Conservation (phyloP, 2,888 invertebrate species). For the Ormyrus rosae region DNA sequence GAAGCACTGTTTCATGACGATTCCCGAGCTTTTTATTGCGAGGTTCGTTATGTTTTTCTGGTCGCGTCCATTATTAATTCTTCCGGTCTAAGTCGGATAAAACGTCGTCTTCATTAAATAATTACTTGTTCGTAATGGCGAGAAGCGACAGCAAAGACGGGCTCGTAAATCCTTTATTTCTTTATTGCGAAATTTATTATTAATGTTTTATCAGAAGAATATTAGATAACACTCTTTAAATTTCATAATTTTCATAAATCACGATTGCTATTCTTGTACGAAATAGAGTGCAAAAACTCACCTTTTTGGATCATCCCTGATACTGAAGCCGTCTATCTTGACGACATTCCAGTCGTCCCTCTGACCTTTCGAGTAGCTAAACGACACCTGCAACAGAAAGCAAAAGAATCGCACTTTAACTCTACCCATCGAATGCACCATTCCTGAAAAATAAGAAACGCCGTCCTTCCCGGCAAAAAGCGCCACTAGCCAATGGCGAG, state of each 20-base stretch:
- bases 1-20: background rate
- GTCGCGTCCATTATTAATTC: background rate
- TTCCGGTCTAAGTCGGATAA: background rate
- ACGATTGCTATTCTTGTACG: no score
- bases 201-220: background rate
- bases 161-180: background rate
- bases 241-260: no score
- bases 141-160: background rate
- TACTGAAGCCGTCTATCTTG: constrained; percentile 89
- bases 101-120: constrained; percentile 22
- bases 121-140: constrained; percentile 1
- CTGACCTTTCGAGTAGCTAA: constrained; percentile 86
- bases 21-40: background rate
- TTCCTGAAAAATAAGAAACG: background rate
- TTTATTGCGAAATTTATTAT: background rate
- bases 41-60: background rate
- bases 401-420: constrained; percentile 17
- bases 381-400: constrained; percentile 84
- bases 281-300: constrained; percentile 69
- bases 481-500: background rate
- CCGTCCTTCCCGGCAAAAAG: background rate
- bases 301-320: constrained; percentile 89
- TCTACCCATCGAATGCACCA: background rate
- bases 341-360: constrained; percentile 91
- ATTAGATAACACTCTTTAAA: background rate